Conservation (phyloP, 2,797 vertebrate genomes). For the Oreortyx pictus region DNA sequence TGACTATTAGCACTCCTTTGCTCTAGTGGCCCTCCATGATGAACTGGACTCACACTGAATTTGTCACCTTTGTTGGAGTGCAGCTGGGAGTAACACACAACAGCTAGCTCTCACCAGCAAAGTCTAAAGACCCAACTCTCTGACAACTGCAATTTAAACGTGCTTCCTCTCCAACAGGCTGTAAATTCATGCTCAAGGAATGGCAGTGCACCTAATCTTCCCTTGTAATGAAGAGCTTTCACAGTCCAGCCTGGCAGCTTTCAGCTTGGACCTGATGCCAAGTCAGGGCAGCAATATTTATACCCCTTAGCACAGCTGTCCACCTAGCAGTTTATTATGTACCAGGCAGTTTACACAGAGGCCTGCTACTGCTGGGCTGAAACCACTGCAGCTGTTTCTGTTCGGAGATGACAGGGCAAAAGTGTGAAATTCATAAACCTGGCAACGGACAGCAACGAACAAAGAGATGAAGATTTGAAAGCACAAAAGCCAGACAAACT, state of each 20-base stretch:
- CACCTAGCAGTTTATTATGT: neutral
- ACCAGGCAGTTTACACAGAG: neutral
- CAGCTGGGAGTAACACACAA: neutral
- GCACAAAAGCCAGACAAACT: neutral
- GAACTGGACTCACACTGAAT: neutral
- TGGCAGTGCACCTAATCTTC: neutral
- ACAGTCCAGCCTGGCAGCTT: neutral
- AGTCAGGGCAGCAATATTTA: neutral
- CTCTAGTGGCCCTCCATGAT: neutral
- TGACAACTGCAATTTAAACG: neutral
- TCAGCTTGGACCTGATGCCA: neutral
- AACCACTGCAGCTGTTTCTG: neutral
- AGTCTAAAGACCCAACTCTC: neutral
- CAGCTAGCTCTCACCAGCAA: neutral
- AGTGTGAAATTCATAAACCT: neutral
- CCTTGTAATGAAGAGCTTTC: neutral
- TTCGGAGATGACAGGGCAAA: neutral
- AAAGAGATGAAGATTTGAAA: neutral
- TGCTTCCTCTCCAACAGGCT: neutral
- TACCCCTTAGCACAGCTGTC: neutral
- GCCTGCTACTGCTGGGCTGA: neutral
- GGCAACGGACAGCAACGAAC: neutral
- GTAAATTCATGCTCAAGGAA: neutral
- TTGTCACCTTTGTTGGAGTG: neutral
- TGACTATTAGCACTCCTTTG: neutral